Evolutionary conservation across 2,797 vertebrate genomes (phyloP), one percentile per base, ranked within the genome.

Genomic region (Adrianichthys oophorus): DNA sequence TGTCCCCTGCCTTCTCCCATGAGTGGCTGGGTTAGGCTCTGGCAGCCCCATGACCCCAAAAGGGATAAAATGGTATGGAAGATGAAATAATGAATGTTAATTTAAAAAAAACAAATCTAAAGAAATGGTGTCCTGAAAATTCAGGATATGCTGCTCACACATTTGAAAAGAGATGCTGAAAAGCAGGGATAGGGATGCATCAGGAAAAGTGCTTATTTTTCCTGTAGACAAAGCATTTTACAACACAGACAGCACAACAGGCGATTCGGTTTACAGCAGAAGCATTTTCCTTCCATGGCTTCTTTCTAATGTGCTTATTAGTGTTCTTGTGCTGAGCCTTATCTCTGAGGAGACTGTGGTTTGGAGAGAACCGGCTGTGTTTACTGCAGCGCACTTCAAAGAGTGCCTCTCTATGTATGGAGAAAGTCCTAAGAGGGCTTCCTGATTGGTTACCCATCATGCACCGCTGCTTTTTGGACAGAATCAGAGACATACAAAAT

Each of bases 281-380:
- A 87, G 74, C 81, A 81, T 85, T 90, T 90, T 74, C 84, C 76
- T 77, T 79, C 82, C 77, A 88, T 86, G 85, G 80, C 82, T 90
- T 82, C 74, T 64, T 84, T 84, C 82, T 93, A 92, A 93, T 92
- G 90, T 78, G 80, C 91, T 93, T 91, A 91, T 93, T 92, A 93
- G 90, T 88, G 88, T 85, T 87, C 82, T 86, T 80, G 82, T 84
- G 81, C 79, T 67, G 74, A 84, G 85, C 79, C 76, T 67, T 59
- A 75, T 86, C 81, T 87, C 90, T 62, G 79, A 69, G 77, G 90
- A 88, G 85, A 87, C 66, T 16, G 68, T 66, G 80, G 79, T 85
- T 24, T 71, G 73, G 74, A 80, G 77, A 88, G 76, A 85, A 82
- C 82, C 61, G 82, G 74, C 74, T 84, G 76, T 89, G 89, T 92